Evolutionary conservation across 2,113 vertebrate genomes (phyloP).

Genomic region (Clarias macrocephalus): DNA sequence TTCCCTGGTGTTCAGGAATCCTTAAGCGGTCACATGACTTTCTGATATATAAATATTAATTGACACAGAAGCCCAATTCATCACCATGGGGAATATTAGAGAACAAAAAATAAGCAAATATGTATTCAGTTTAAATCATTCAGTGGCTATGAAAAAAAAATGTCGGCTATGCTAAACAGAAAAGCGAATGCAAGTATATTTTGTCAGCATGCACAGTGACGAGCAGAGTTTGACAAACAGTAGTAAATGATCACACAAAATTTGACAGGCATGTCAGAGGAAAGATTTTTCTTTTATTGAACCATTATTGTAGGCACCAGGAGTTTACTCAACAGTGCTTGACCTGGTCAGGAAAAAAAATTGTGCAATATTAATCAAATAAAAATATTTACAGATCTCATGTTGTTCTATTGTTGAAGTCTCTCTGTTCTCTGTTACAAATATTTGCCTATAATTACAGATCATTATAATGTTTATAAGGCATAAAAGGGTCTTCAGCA

Average conservation of each 20-base stretch:
- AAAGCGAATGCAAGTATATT: background rate
- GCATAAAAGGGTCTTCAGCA: background rate
- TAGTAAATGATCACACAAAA: background rate
- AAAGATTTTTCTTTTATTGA: background rate
- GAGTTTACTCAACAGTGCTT: background rate
- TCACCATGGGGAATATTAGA: background rate
- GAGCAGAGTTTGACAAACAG: background rate
- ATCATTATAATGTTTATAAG: background rate
- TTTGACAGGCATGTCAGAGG: background rate
- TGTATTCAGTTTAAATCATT: no score
- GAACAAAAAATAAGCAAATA: background rate
- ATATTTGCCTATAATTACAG: background rate
- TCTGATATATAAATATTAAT: background rate
- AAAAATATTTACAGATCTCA: slow-evolving; percentile 2
- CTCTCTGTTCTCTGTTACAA: background rate
- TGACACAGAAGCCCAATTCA: background rate
- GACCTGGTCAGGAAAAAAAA: background rate
- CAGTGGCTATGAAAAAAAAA: background rate
- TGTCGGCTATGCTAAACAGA: background rate
- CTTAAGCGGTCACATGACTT: background rate
- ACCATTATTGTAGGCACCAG: background rate
- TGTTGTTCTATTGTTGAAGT: background rate
- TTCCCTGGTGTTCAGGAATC: background rate
- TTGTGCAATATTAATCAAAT: no score
- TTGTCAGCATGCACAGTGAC: background rate